A percentile compares a stretch with the other conserved stretches of the same genome.
phyloP scores from a whole-genome alignment of 2,888 invertebrate genomes.

The Mythimna vitellina region DNA sequence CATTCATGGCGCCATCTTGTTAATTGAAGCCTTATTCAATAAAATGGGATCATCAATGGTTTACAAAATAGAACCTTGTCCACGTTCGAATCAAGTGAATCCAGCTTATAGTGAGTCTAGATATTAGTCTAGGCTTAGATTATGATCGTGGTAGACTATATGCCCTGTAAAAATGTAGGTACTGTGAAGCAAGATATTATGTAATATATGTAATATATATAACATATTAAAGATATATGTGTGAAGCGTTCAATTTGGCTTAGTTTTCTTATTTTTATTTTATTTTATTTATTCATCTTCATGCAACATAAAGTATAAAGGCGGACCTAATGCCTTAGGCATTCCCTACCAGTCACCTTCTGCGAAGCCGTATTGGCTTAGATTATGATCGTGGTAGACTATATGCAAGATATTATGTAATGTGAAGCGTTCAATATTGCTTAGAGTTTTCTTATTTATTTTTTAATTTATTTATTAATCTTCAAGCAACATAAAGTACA shows the following conservation, averaged over 20 bases:
- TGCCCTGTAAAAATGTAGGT: not conserved
- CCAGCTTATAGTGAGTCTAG: not conserved
- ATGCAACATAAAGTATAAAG: no score
- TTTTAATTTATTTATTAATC: no score
- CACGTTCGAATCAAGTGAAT: not conserved
- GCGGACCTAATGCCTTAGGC: no score
- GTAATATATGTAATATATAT: no score
- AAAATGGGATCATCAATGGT: conserved; percentile 1
- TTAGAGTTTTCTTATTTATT: not conserved
- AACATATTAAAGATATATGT: no score
- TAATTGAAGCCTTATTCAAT: conserved; percentile 37
- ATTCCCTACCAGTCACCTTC: no score
- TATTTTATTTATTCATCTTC: no score
- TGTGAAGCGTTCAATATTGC: not conserved
- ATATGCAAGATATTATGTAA: not conserved
- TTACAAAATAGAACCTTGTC: not conserved
- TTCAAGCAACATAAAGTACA: no score
- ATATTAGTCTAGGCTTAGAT: not conserved
- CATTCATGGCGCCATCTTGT: conserved; percentile 36
- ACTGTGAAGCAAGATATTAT: not conserved
- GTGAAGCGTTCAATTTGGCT: not conserved
- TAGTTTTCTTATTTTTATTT: not conserved
- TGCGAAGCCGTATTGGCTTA: no score
- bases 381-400: not conserved
- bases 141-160: not conserved